These are phyloP conservation scores for Volucella zonaria DNA, from an alignment of 2,888 invertebrate species.

Conservation along the genomic window DNA sequence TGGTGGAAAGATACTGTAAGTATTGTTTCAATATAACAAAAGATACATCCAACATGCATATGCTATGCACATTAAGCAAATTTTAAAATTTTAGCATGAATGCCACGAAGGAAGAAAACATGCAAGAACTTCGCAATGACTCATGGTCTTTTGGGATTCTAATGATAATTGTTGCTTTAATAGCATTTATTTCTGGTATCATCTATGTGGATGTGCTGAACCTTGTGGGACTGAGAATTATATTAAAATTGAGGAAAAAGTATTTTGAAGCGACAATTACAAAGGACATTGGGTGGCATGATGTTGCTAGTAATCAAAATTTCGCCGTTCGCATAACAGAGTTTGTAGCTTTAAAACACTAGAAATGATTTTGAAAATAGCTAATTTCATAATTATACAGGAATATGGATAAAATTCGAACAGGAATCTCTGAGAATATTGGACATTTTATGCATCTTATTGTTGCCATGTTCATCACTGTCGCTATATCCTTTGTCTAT, in stretches of 20 bases:
- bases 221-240: conserved; percentile 85
- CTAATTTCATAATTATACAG: conserved; percentile 81
- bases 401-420: conserved; percentile 90
- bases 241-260: conserved; percentile 84
- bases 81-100: conserved; percentile 81
- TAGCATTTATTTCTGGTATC: conserved; percentile 85
- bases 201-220: conserved; percentile 87
- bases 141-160: conserved; percentile 86
- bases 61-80: background rate
- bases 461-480: conserved; percentile 80
- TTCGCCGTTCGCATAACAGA: conserved; percentile 89
- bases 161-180: conserved; percentile 83
- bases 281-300: conserved; percentile 90
- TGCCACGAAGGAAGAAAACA: conserved; percentile 84
- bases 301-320: conserved; percentile 87
- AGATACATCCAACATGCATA: background rate
- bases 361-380: background rate
- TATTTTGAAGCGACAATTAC: conserved; percentile 86
- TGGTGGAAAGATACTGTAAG: conserved; percentile 85
- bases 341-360: conserved; percentile 83
- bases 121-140: conserved; percentile 85
- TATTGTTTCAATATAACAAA: background rate
- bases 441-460: conserved; percentile 88
- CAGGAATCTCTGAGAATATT: conserved; percentile 92
- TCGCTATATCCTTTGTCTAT: conserved; percentile 87